Conservation (phyloP, 2,113 vertebrate species). For the Gorsachius goisagi region DNA sequence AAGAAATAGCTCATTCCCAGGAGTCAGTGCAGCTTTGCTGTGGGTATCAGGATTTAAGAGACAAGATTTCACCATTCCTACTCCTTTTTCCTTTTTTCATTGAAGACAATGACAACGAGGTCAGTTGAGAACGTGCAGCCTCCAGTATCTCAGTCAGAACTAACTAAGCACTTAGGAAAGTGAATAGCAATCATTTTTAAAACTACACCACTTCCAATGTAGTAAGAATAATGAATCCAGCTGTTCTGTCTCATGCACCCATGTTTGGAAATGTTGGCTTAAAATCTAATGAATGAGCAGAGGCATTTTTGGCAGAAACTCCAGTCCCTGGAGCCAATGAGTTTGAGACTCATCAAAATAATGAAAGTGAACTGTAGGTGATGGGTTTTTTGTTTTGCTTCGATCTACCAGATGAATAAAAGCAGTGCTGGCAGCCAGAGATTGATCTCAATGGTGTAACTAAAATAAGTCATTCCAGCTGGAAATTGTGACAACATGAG, state of each 20-base stretch:
- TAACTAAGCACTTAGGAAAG: neutral
- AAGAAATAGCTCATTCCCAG: neutral
- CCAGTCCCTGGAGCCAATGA: slow-evolving; percentile 16
- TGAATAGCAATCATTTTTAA: neutral
- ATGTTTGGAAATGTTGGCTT: neutral
- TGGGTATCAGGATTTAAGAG: neutral
- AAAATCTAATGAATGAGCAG: neutral
- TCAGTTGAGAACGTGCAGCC: neutral
- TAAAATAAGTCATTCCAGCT: slow-evolving; percentile 47
- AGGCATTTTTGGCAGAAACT: slow-evolving; percentile 21
- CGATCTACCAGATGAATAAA: slow-evolving; percentile 26
- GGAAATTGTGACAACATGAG: slow-evolving; percentile 31
- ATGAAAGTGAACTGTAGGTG: slow-evolving; percentile 9
- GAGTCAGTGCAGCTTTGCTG: rapidly evolving
- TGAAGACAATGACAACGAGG: neutral
- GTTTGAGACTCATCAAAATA: slow-evolving; percentile 49
- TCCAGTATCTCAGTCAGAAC: neutral
- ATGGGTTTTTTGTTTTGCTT: slow-evolving; percentile 27
- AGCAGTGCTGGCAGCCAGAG: slow-evolving; percentile 9
- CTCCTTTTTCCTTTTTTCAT: neutral
- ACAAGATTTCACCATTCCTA: neutral
- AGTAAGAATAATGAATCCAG: slow-evolving; percentile 24
- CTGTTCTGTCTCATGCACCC: slow-evolving; percentile 26
- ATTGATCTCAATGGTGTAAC: slow-evolving; percentile 27
- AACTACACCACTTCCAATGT: neutral